Percentiles rank a stretch among this genome's conserved stretches.
These are phyloP conservation scores for Agonum fuliginosum DNA, from an alignment of 2,888 invertebrate species.

Conservation along the genomic window DNA sequence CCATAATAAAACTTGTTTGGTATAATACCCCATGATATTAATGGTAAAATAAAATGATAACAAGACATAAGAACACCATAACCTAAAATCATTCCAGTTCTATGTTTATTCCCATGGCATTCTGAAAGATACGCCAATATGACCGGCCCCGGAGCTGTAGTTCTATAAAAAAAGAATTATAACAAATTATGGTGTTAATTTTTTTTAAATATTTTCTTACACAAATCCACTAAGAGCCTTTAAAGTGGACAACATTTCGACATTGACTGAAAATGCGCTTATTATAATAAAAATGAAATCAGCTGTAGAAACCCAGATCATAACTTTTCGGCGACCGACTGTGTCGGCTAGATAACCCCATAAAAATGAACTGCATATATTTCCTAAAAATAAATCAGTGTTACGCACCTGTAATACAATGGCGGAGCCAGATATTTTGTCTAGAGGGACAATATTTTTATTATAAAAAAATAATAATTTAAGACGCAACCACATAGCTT, in stretches of 20 bases:
- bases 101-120: constrained; percentile 80
- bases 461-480: no score
- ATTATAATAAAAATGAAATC: constrained; percentile 79
- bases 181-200: background rate
- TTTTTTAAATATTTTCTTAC: constrained; percentile 61
- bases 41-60: constrained; percentile 79
- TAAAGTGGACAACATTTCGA: constrained; percentile 66
- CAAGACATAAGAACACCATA: constrained; percentile 81
- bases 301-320: constrained; percentile 80
- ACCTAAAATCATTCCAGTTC: constrained; percentile 79
- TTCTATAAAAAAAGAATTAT: constrained; percentile 30
- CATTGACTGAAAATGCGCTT: constrained; percentile 75
- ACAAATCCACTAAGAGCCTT: constrained; percentile 21
- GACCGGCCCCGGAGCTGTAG: constrained; percentile 80
- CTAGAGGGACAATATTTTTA: no score
- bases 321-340: constrained; percentile 80
- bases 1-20: constrained; percentile 70
- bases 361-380: constrained; percentile 83
- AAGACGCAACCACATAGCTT: no score
- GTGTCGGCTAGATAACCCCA: constrained; percentile 88
- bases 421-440: no score
- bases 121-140: constrained; percentile 84
- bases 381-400: constrained; percentile 81
- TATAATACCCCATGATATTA: constrained; percentile 83
- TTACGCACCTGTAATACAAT: no score